These are phyloP conservation scores for Bombus affinis DNA, from an alignment of 1,140 invertebrate species.

Conservation along the genomic window DNA sequence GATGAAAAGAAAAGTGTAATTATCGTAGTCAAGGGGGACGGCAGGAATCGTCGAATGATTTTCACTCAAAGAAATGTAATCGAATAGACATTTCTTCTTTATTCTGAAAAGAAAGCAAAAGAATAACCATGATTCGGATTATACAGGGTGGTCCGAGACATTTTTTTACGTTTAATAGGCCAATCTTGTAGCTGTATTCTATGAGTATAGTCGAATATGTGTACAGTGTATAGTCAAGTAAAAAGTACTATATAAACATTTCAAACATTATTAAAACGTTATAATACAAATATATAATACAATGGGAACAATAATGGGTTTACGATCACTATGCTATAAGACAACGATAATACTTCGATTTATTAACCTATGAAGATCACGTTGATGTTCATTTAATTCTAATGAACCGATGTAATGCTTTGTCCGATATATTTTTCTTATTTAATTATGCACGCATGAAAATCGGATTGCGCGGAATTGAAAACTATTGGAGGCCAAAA, in stretches of 20 bases:
- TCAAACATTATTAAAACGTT: too few relatives aligned
- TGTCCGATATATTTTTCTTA: background rate
- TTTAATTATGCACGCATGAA: background rate
- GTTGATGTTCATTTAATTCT: too few relatives aligned
- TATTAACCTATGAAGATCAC: too few relatives aligned
- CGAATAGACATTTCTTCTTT: background rate
- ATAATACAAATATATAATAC: too few relatives aligned
- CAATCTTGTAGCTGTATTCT: background rate
- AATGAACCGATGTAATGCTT: too few relatives aligned
- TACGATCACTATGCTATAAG: too few relatives aligned
- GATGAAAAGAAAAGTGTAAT: constrained; percentile 67
- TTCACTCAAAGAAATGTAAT: background rate
- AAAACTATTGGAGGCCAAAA: background rate
- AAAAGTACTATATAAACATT: background rate
- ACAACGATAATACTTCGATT: too few relatives aligned
- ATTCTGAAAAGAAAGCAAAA: background rate
- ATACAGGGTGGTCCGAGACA: background rate
- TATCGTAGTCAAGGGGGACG: constrained; percentile 46
- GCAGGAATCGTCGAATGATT: constrained; percentile 39
- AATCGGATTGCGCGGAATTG: background rate
- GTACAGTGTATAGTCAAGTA: background rate
- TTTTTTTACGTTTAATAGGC: background rate
- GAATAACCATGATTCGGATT: background rate
- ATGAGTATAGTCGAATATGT: too few relatives aligned
- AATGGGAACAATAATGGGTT: too few relatives aligned